Percentiles rank a stretch among this genome's conserved stretches.
Conservation (phyloP, 2,113 vertebrate genomes). For the Pristiophorus japonicus region DNA sequence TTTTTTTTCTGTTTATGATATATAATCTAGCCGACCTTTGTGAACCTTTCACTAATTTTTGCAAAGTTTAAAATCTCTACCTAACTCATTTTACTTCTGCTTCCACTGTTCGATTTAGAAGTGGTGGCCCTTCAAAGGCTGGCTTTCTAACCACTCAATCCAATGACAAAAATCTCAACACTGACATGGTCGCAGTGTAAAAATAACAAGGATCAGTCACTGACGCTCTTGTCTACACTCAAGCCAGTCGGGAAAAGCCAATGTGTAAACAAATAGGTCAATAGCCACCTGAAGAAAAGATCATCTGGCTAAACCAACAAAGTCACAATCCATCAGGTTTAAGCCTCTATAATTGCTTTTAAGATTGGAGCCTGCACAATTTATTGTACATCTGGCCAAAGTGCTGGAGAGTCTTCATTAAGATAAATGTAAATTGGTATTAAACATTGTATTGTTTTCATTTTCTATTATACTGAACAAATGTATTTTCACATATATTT, state of each 20-base stretch:
- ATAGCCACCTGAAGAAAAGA: neutral
- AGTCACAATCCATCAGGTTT: neutral
- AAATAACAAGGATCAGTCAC: neutral
- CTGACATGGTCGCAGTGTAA: neutral
- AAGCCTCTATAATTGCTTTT: neutral
- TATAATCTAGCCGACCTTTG: neutral
- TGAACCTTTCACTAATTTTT: neutral
- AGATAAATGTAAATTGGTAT: slow-evolving; percentile 9
- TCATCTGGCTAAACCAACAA: neutral
- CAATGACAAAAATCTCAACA: neutral
- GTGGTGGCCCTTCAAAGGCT: neutral
- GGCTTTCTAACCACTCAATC: neutral
- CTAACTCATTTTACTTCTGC: neutral
- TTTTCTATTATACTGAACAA: neutral
- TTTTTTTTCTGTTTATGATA: neutral
- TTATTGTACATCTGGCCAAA: neutral
- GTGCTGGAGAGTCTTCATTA: neutral
- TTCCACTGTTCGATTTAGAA: neutral
- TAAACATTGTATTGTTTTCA: neutral
- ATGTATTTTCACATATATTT: neutral
- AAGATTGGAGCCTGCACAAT: neutral
- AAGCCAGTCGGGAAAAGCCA: neutral
- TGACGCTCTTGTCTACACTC: neutral
- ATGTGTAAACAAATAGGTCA: neutral
- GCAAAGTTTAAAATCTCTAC: neutral